Evolutionary conservation across 2,113 vertebrate genomes (phyloP), one percentile per base, ranked within the genome.

Genomic region (Trematomus loennbergii): DNA sequence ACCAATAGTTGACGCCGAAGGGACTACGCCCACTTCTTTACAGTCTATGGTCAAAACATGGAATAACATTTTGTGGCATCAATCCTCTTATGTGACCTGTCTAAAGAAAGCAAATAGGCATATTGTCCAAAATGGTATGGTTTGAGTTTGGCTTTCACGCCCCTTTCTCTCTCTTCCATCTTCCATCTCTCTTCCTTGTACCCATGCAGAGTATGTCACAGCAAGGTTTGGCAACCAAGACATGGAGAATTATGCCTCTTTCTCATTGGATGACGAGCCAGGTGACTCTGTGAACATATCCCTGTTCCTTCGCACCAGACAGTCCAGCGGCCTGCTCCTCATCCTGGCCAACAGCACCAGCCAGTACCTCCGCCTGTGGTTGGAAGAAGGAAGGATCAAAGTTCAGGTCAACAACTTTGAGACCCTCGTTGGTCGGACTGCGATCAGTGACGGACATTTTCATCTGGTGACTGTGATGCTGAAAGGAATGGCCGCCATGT

Each of bases 291-390:
- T 95, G 45, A 90, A 82, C 4, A 62, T 98, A 73, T 98, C 97
- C 22, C 95, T 98, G 97, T 97, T 98, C 80, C 87, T 98, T 18
- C 95, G 95, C 82, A 96, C 97, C 66, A 93, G 91, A 40, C 94
- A 84, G 50, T 13, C 88, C 22, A 92, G 91, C 0, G 96, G 96
- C 16, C 90, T 97, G 57, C 91, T 98, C 59, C 88, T 99, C n/a
- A 87, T 95, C 70, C 85, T 99, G 79, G 92, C 91, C 78, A 97
- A 97, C 60, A 87, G 79, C 49, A 95, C 95, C 64, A 83, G 83
- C 45, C 92, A 92, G 48, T 93, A 96, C 12, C 3, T 97, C 13
- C 91, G 80, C 18, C 69, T 98, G 49, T 96, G 86, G 93, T 65
- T 98, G 70, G 95, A 98, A 75, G 90, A 62, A 1, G 96, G 97